A percentile compares a stretch with the other conserved stretches of the same genome.
Conservation (phyloP, 2,888 invertebrate species). For the Chelonus formosanus region DNA sequence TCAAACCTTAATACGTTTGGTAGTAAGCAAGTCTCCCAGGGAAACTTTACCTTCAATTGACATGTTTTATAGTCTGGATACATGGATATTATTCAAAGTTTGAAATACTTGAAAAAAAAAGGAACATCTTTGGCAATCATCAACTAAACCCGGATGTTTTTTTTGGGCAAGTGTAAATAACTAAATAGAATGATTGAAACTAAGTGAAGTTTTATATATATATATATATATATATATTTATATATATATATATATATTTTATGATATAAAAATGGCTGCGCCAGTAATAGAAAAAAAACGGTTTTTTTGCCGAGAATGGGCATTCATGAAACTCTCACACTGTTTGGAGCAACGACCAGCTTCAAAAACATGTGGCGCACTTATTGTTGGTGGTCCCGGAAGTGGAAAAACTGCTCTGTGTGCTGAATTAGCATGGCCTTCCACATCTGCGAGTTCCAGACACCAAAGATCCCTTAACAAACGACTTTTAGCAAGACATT, state of each 20-base stretch:
- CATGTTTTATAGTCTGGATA: too few species aligned
- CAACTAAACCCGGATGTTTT: background rate
- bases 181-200: background rate
- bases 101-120: background rate
- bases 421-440: constrained; percentile 80
- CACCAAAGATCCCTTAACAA: constrained; percentile 80
- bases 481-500: constrained; percentile 85
- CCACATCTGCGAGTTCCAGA: constrained; percentile 72
- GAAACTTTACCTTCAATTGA: background rate
- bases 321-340: constrained; percentile 90
- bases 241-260: background rate
- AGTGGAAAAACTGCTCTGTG: constrained; percentile 94
- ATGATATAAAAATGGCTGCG: constrained; percentile 56
- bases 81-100: background rate
- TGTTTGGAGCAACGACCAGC: constrained; percentile 88
- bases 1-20: constrained; percentile 11
- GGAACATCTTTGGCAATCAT: too few species aligned
- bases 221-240: background rate
- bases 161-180: too few species aligned
- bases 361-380: constrained; percentile 86
- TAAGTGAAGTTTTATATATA: background rate
- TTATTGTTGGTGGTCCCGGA: constrained; percentile 91
- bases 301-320: constrained; percentile 95
- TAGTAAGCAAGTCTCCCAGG: constrained; percentile 6
- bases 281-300: constrained; percentile 72